A percentile compares a stretch with the other conserved stretches of the same genome.
phyloP scores from a whole-genome alignment of 2,797 vertebrate genomes.

The Loris lydekkerianus region DNA sequence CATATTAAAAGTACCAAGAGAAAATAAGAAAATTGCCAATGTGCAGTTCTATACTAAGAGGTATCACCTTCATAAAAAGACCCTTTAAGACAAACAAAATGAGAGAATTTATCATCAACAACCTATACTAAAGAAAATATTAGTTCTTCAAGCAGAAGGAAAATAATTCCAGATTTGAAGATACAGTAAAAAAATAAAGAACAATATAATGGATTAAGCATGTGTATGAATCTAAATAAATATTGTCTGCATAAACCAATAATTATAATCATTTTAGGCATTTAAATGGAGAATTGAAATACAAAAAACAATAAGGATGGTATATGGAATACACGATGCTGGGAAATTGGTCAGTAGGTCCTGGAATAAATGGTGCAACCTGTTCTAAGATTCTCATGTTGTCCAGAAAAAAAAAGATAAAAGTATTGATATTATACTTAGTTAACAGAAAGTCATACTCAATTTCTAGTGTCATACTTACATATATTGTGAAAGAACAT shows the following conservation, averaged over 20 bases:
- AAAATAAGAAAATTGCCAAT: conserved; percentile 25
- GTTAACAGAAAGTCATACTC: neutral
- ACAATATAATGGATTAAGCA: neutral
- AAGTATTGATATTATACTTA: neutral
- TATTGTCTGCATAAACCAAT: neutral
- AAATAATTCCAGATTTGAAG: neutral
- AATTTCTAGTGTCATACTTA: neutral
- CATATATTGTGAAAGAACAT: neutral
- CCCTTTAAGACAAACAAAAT: conserved; percentile 18
- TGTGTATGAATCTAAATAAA: neutral
- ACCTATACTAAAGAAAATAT: conserved; percentile 14
- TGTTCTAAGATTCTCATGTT: neutral
- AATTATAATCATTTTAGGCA: neutral
- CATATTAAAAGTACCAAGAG: neutral
- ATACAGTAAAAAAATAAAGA: neutral
- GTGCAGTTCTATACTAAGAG: neutral
- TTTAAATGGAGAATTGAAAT: conserved; percentile 23
- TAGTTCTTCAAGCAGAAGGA: neutral
- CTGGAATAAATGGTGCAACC: neutral
- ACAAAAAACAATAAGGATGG: neutral
- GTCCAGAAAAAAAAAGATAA: neutral
- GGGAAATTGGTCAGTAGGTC: neutral
- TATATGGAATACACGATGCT: neutral
- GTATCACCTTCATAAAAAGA: conserved; percentile 15
- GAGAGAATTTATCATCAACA: neutral